A percentile compares a stretch with the other conserved stretches of the same genome.
Conservation (phyloP, 2,113 vertebrate species). For the Petrocephalus microphthalmus region DNA sequence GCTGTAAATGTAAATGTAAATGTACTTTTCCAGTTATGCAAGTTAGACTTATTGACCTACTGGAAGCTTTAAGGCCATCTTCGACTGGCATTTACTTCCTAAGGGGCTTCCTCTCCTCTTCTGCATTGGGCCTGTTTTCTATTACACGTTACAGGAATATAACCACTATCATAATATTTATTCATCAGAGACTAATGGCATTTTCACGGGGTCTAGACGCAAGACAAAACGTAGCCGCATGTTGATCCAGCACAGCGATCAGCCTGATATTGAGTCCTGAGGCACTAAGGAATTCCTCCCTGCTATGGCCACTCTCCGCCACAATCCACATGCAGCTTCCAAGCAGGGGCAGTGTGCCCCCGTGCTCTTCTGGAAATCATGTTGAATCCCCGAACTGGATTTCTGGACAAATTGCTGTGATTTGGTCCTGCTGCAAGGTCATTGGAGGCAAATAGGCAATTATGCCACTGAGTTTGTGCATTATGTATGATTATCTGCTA, state of each 20-base stretch:
- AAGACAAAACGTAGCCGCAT: neutral
- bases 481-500: neutral
- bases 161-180: conserved; percentile 24
- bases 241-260: neutral
- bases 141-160: neutral
- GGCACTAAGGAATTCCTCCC: neutral
- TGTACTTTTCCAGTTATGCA: too few species aligned
- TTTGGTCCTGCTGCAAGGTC: neutral
- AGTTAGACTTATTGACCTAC: neutral
- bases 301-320: neutral
- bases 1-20: too few species aligned
- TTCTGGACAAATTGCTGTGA: neutral
- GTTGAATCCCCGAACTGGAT: neutral
- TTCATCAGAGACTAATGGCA: conserved; percentile 24
- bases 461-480: neutral
- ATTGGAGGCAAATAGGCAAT: neutral
- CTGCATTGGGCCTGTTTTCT: neutral
- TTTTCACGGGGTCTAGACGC: conserved; percentile 23
- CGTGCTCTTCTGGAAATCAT: neutral
- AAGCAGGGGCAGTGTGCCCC: neutral
- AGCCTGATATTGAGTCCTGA: neutral
- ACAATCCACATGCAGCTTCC: neutral
- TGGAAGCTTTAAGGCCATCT: neutral
- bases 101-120: neutral
- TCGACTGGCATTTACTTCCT: neutral